Base-by-base conservation (phyloP, 2,888 invertebrate genomes). In the Apamea epomidion region DNA sequence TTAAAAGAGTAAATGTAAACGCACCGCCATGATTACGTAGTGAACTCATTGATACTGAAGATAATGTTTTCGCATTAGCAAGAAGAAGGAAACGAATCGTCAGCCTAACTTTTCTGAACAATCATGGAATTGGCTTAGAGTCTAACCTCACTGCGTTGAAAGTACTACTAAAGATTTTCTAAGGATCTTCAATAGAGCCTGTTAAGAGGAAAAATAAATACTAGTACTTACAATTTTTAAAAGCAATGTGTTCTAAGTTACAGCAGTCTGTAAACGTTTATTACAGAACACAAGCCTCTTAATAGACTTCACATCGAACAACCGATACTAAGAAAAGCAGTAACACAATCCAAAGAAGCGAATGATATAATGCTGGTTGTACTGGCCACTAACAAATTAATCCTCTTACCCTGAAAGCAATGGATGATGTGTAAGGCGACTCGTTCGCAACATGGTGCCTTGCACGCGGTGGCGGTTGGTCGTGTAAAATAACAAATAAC, bases 401-500 rank as follows among this genome's bases (percentile, higher is more conserved):
- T 74, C 42, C 32, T 51, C 48, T 21, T 68, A 51, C 69, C 54
- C 72, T 67, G 62, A 62, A 80, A 82, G 76, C 69, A 82, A 81
- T 83, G 88, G 65, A 82, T 71, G 37, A 42, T 62, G 74, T 78
- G 68, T 72, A 82, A 74, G 48, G 82, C 82, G 77, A 74, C 60
- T 76, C 60, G 51, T 68, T 82, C 87, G 82, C 74, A 68, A 86
- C 81, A 82, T 82, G 85, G 65, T 72, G 45, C 81, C 69, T 75
- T 70, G 80, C 78, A 62, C 79, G 70, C 60, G 32, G 77, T 86
- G 77, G 77, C 68, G 74, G 78, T 65, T 89, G 81, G 87, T 83
- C 89, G 89, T 85, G 91, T 90, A 87, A 90, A 92, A 91, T 93
- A 93, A 94, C 94, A 90, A 92, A 91, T 93, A 93, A 94, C 94